A percentile compares a stretch with the other conserved stretches of the same genome.
Evolutionary conservation across 2,797 vertebrate genomes (phyloP).

Genomic region (Enteromius anoplus): DNA sequence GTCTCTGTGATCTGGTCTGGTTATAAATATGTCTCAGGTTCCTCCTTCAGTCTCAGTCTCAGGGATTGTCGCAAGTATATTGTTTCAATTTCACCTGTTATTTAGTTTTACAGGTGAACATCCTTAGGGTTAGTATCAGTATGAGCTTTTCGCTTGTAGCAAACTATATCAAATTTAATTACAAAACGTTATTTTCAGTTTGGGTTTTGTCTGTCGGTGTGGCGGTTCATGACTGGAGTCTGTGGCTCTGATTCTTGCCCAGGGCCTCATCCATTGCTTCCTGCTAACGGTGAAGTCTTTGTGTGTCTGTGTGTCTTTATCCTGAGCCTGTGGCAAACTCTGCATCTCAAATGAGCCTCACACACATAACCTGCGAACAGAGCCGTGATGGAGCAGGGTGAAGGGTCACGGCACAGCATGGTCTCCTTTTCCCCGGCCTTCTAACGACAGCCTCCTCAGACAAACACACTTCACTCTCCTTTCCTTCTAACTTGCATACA

Average conservation of each 20-base stretch:
- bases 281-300: slow-evolving; percentile 60
- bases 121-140: not conserved
- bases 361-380: slow-evolving; percentile 68
- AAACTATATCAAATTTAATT: not conserved
- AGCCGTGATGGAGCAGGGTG: slow-evolving; percentile 48
- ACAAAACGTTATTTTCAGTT: not conserved
- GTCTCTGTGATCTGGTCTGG: not conserved
- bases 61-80: not conserved
- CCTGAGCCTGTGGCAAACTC: slow-evolving; percentile 62
- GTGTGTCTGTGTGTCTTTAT: slow-evolving; percentile 65
- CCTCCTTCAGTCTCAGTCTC: too few relatives aligned
- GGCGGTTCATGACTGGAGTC: not conserved
- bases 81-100: not conserved
- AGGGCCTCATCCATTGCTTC: slow-evolving; percentile 58
- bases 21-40: not conserved
- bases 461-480: not conserved
- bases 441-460: slow-evolving; percentile 61
- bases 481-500: not conserved
- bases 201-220: not conserved
- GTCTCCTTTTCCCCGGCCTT: slow-evolving; percentile 46
- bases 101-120: not conserved
- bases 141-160: not conserved
- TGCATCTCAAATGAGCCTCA: slow-evolving; percentile 70
- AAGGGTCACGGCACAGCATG: slow-evolving; percentile 59
- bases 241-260: slow-evolving; percentile 45